A percentile compares a stretch with the other conserved stretches of the same genome.
phyloP scores from a whole-genome alignment of 2,113 vertebrate species.

The Geococcyx californianus region DNA sequence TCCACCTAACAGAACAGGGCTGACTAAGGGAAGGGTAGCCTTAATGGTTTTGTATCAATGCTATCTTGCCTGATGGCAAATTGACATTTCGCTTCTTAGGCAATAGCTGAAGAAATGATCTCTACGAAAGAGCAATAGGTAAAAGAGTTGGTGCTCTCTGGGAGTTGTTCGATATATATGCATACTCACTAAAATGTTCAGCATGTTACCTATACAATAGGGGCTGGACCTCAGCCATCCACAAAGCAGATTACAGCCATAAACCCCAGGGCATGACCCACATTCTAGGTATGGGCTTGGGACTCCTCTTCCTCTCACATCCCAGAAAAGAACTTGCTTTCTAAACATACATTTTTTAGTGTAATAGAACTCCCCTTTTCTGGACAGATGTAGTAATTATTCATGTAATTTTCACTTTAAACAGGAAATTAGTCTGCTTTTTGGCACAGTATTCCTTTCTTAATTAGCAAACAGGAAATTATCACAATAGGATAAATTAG shows the following conservation, averaged over 20 bases:
- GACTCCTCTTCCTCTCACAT: neutral
- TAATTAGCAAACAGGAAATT: neutral
- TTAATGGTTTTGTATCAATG: neutral
- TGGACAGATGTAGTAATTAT: neutral
- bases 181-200: neutral
- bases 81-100: neutral
- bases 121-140: neutral
- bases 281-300: neutral
- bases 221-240: neutral
- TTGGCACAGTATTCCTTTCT: neutral
- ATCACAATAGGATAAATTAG: neutral
- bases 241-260: neutral
- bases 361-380: neutral
- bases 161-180: neutral
- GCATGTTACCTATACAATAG: neutral
- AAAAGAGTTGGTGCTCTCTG: neutral
- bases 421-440: neutral
- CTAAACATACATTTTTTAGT: neutral
- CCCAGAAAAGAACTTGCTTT: neutral
- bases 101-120: neutral
- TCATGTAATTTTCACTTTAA: neutral
- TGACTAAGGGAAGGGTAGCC: neutral
- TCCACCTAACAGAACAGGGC: neutral
- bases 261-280: neutral
- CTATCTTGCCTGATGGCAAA: neutral